A percentile compares a stretch with the other conserved stretches of the same genome.
phyloP scores from a whole-genome alignment of 2,797 vertebrate species.

The Heteromormyrus szaboi region DNA sequence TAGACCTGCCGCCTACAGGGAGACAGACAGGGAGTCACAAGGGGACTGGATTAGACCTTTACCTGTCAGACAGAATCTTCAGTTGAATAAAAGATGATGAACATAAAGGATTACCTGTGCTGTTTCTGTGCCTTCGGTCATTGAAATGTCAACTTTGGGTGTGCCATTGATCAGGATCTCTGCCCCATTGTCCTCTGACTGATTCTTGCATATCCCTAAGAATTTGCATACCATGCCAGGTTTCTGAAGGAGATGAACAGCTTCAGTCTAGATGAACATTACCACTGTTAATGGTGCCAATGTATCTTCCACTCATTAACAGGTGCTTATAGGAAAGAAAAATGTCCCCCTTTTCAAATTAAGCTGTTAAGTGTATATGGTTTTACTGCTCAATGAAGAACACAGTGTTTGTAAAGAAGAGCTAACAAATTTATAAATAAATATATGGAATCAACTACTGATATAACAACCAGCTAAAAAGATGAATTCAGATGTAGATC shows the following conservation, averaged over 20 bases:
- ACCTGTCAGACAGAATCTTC: neutral
- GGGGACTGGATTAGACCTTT: neutral
- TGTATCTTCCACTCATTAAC: neutral
- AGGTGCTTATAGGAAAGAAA: neutral
- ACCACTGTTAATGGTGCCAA: neutral
- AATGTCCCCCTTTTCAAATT: neutral
- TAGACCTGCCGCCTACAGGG: neutral
- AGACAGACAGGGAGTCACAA: neutral
- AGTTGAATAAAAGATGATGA: neutral
- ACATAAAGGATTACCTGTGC: neutral
- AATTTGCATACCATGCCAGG: slow-evolving; percentile 50
- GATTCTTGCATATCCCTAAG: slow-evolving; percentile 51
- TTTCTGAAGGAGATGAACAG: slow-evolving; percentile 41
- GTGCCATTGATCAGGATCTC: slow-evolving; percentile 41
- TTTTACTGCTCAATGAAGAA: neutral
- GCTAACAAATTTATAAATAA: neutral
- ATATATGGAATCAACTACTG: neutral
- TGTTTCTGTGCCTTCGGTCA: slow-evolving; percentile 31
- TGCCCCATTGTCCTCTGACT: slow-evolving; percentile 23
- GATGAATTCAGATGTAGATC: neutral
- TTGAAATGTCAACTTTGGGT: slow-evolving; percentile 37
- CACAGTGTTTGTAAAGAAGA: neutral
- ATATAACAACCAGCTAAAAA: neutral
- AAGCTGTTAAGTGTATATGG: neutral
- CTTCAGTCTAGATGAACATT: neutral